A percentile compares a stretch with the other conserved stretches of the same genome.
These are phyloP conservation scores for Penaeus japonicus DNA, from an alignment of 1,140 invertebrate species.

Conservation along the genomic window DNA sequence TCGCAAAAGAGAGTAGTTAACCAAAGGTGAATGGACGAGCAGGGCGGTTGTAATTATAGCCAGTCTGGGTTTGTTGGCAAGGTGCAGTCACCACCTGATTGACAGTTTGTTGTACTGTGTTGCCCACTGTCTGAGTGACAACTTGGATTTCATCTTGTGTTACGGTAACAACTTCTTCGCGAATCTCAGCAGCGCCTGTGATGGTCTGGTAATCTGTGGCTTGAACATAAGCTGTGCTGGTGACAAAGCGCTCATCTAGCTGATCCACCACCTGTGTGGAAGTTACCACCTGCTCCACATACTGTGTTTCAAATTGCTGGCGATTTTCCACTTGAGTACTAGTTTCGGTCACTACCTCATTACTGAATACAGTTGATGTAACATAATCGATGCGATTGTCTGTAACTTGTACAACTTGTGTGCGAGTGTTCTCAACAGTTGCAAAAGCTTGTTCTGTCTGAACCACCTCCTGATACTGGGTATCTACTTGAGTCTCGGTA, in stretches of 20 bases:
- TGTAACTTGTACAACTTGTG: slow-evolving; percentile 39
- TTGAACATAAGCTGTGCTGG: slow-evolving; percentile 6
- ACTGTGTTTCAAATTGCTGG: slow-evolving; percentile 16
- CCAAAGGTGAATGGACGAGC: slow-evolving; percentile 32
- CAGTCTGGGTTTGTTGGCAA: slow-evolving; percentile 29
- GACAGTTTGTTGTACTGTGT: slow-evolving; percentile 25
- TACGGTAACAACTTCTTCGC: slow-evolving; percentile 24
- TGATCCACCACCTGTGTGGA: slow-evolving; percentile 45
- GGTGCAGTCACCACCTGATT: slow-evolving; percentile 28
- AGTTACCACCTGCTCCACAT: slow-evolving; percentile 33
- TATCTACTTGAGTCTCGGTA: slow-evolving; percentile 10
- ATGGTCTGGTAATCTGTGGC: slow-evolving; percentile 44
- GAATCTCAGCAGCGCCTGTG: slow-evolving; percentile 22
- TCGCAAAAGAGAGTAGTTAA: background rate
- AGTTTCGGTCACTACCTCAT: slow-evolving; percentile 32
- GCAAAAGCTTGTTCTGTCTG: slow-evolving; percentile 43
- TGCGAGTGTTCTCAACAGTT: slow-evolving; percentile 25
- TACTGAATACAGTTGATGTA: slow-evolving; percentile 32
- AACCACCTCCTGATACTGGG: slow-evolving; percentile 27
- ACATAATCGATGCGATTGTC: slow-evolving; percentile 21
- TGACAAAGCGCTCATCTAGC: slow-evolving; percentile 41
- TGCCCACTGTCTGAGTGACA: slow-evolving; percentile 20
- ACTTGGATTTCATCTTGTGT: slow-evolving; percentile 25
- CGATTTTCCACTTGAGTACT: slow-evolving; percentile 33
- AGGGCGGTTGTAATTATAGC: slow-evolving; percentile 47